Evolutionary conservation across 2,888 invertebrate species (phyloP).

Genomic region (Agrotis clavis): DNA sequence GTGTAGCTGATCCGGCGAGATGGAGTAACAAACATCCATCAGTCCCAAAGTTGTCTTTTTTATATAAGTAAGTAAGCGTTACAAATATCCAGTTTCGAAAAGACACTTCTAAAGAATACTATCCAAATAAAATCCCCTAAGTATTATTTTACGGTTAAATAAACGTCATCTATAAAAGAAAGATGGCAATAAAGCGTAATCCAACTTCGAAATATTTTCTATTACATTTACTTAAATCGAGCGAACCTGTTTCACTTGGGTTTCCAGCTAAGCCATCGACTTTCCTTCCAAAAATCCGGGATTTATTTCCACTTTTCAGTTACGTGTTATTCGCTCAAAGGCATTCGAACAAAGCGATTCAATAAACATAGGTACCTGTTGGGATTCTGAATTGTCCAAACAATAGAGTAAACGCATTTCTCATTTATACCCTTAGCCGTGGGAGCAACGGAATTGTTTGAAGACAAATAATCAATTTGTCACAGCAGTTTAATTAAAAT

Average conservation of each 20-base stretch:
- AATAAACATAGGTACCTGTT: constrained; percentile 53
- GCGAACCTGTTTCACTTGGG: constrained; percentile 56
- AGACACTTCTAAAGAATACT: background rate
- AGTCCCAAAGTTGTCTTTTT: no score
- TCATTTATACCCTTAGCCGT: constrained; percentile 25
- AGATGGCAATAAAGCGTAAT: constrained; percentile 11
- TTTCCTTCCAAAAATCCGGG: constrained; percentile 65
- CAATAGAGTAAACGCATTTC: constrained; percentile 45
- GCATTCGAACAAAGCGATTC: constrained; percentile 68
- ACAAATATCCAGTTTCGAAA: no score
- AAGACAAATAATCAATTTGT: constrained; percentile 35
- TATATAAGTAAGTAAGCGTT: no score
- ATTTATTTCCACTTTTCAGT: constrained; percentile 81
- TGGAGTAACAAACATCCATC: no score
- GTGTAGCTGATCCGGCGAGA: no score
- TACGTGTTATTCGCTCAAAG: constrained; percentile 70
- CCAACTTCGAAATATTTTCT: constrained; percentile 54
- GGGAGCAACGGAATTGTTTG: constrained; percentile 18
- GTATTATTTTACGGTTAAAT: background rate
- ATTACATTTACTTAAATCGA: constrained; percentile 58
- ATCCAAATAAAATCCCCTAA: background rate
- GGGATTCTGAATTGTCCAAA: constrained; percentile 39
- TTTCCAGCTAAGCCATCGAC: constrained; percentile 56
- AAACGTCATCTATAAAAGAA: background rate
- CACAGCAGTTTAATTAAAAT: constrained; percentile 29